Percentiles rank a stretch among this genome's conserved stretches.
phyloP scores from a whole-genome alignment of 2,888 invertebrate genomes.

The Blomia tropicalis region DNA sequence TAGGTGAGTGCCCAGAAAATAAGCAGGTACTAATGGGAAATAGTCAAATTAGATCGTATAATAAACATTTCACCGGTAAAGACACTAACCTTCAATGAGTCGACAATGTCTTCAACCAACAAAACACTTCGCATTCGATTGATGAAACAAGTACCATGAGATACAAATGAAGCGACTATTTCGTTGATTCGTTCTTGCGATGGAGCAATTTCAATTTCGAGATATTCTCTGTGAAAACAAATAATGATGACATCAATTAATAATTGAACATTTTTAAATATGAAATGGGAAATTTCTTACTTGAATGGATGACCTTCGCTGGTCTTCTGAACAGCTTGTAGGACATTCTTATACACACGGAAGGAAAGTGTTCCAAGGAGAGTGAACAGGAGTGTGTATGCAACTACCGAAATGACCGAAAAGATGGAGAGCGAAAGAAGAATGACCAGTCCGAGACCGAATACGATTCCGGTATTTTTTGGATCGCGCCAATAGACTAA shows the following conservation, averaged over 20 bases:
- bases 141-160: slow-evolving; percentile 65
- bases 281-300: slow-evolving; percentile 44
- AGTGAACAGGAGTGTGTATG: slow-evolving; percentile 70
- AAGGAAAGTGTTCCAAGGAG: slow-evolving; percentile 76
- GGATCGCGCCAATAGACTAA: slow-evolving; percentile 95
- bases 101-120: slow-evolving; percentile 88
- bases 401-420: slow-evolving; percentile 85
- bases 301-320: slow-evolving; percentile 96
- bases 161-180: slow-evolving; percentile 66
- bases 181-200: slow-evolving; percentile 80
- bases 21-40: slow-evolving; percentile 56
- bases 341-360: slow-evolving; percentile 86
- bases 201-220: slow-evolving; percentile 53
- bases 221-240: slow-evolving; percentile 30
- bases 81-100: slow-evolving; percentile 43
- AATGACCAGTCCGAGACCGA: slow-evolving; percentile 70
- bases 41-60: not conserved
- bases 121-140: slow-evolving; percentile 76
- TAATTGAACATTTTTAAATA: not conserved
- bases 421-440: slow-evolving; percentile 84
- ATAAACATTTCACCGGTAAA: not conserved
- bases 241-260: slow-evolving; percentile 1
- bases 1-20: slow-evolving; percentile 92
- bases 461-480: slow-evolving; percentile 79
- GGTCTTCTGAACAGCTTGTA: slow-evolving; percentile 81